Evolutionary conservation across 2,113 vertebrate genomes (phyloP).

Genomic region (Pardalotus punctatus): DNA sequence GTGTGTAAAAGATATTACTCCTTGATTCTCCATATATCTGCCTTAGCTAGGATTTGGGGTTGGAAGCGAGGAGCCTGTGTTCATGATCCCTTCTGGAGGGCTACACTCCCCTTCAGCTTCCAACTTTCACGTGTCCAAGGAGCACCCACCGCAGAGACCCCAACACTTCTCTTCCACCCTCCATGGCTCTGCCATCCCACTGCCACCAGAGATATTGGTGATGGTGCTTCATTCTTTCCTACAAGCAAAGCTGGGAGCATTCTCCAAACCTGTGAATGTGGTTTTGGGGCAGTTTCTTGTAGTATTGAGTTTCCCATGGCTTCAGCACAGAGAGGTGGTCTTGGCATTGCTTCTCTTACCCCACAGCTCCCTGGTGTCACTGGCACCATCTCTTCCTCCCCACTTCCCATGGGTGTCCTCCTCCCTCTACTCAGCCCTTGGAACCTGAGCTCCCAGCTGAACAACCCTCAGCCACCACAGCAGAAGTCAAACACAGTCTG

Average conservation of each 20-base stretch:
- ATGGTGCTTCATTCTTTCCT: background rate
- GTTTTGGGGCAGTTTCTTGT: background rate
- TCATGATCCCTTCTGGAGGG: background rate
- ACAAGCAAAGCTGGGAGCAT: background rate
- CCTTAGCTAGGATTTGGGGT: background rate
- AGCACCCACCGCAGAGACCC: background rate
- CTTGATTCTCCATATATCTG: rapidly evolving
- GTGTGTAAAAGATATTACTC: background rate
- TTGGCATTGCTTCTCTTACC: background rate
- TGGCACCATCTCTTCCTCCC: background rate
- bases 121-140: background rate
- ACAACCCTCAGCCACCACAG: background rate
- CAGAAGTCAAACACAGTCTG: background rate
- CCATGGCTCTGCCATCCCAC: rapidly evolving
- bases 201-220: background rate
- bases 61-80: rapidly evolving
- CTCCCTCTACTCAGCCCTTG: background rate
- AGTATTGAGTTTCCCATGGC: background rate
- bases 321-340: background rate
- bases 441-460: background rate
- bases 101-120: background rate
- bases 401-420: background rate
- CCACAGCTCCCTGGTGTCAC: background rate
- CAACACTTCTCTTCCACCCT: background rate
- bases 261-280: background rate